These are phyloP conservation scores for Actinostola sp. DNA, from an alignment of 92 coral and sea anemone species.

Conservation along the genomic window DNA sequence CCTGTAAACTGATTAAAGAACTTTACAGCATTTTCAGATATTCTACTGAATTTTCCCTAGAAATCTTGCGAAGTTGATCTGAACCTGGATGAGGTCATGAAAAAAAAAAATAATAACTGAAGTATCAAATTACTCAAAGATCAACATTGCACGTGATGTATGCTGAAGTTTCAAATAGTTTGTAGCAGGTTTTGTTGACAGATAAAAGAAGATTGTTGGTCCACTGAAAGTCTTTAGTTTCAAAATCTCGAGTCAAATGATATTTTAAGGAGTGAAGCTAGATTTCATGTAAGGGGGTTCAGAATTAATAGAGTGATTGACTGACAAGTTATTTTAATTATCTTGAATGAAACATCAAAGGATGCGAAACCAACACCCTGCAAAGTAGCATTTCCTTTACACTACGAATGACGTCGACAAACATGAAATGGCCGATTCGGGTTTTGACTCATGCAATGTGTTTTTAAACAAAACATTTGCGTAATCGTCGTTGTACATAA, in stretches of 20 bases:
- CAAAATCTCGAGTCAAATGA: background rate
- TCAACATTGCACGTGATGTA: conserved; percentile 4
- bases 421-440: conserved; percentile 4
- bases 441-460: conserved; percentile 6
- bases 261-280: background rate
- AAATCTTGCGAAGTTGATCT: no score
- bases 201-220: background rate
- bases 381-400: conserved; percentile 28
- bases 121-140: background rate
- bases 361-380: conserved; percentile 11
- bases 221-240: background rate
- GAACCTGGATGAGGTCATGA: conserved; percentile 3
- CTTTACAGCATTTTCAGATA: no score
- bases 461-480: conserved; percentile 11
- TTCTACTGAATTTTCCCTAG: no score
- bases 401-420: background rate
- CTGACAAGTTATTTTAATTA: conserved; percentile 46
- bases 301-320: conserved; percentile 14
- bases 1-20: no score
- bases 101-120: background rate
- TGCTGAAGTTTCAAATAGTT: background rate
- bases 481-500: background rate
- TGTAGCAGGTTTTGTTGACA: background rate
- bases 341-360: conserved; percentile 40
- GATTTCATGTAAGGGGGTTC: conserved; percentile 2